These are phyloP conservation scores for Manis crassicaudata DNA, from an alignment of 2,797 vertebrate species.

Conservation along the genomic window DNA sequence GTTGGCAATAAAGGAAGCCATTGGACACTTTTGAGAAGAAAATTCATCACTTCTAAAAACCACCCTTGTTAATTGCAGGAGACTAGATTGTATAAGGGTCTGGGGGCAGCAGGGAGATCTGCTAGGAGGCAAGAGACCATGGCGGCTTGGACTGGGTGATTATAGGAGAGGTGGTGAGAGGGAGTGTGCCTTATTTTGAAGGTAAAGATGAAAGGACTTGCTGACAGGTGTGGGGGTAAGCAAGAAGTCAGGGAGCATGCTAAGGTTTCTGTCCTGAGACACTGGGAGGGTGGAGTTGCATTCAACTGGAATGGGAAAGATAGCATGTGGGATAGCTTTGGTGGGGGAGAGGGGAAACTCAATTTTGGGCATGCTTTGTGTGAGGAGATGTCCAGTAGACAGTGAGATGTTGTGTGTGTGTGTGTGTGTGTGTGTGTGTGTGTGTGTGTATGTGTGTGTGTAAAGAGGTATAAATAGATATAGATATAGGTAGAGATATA, in stretches of 20 bases:
- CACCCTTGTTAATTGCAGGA: not conserved
- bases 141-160: not conserved
- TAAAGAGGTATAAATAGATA: too few species aligned
- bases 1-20: not conserved
- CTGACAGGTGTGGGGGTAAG: not conserved
- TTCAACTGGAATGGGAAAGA: not conserved
- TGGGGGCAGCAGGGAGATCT: not conserved
- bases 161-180: not conserved
- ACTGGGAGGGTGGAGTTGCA: not conserved
- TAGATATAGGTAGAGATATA: too few species aligned
- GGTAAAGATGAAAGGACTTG: not conserved
- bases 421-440: too few species aligned
- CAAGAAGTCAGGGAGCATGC: not conserved
- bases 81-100: not conserved
- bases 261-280: not conserved
- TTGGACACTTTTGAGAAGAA: not conserved
- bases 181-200: not conserved
- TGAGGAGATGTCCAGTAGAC: not conserved
- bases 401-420: not conserved
- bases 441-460: too few species aligned
- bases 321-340: not conserved
- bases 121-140: not conserved
- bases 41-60: not conserved
- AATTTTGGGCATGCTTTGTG: not conserved
- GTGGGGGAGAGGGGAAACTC: not conserved